Conservation (phyloP, 2,888 invertebrate genomes). For the Ophion ventricosus region DNA sequence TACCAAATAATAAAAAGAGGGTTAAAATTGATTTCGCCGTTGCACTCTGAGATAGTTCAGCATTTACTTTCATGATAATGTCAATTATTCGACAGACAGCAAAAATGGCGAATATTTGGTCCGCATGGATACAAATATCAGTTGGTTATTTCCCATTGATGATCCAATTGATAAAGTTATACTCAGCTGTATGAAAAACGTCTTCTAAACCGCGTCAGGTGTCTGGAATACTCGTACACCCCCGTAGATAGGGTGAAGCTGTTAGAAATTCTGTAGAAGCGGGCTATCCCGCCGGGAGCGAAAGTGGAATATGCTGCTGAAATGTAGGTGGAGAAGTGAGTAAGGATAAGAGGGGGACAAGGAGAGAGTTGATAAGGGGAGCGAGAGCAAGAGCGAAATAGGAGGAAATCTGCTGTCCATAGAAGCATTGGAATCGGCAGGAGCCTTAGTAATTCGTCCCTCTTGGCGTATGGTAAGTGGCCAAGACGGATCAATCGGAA, state of each 20-base stretch:
- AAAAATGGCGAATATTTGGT: not conserved
- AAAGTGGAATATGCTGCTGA: constrained; percentile 33
- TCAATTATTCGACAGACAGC: not conserved
- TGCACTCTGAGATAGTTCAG: too few species aligned
- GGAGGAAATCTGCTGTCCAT: constrained; percentile 45
- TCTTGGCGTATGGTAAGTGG: constrained; percentile 82
- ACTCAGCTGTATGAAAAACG: constrained; percentile 17
- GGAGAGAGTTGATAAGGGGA: constrained; percentile 29
- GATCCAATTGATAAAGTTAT: constrained; percentile 37
- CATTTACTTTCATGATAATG: too few species aligned
- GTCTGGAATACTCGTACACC: constrained; percentile 22
- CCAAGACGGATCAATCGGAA: constrained; percentile 83
- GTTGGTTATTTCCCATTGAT: not conserved
- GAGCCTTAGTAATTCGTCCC: constrained; percentile 79
- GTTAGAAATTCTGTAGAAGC: constrained; percentile 20
- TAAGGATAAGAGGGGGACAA: constrained; percentile 1
- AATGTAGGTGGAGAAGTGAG: constrained; percentile 22
- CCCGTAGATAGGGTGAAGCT: constrained; percentile 46
- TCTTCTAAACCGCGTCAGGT: constrained; percentile 18
- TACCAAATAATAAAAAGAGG: too few species aligned
- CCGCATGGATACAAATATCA: not conserved
- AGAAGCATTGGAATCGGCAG: constrained; percentile 69
- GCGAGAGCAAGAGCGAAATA: constrained; percentile 47
- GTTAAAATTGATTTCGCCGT: too few species aligned
- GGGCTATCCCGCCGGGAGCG: constrained; percentile 3